Evolutionary conservation across 2,888 invertebrate genomes (phyloP), one percentile per base, ranked within the genome.

Genomic region (Aspidapion aeneum): DNA sequence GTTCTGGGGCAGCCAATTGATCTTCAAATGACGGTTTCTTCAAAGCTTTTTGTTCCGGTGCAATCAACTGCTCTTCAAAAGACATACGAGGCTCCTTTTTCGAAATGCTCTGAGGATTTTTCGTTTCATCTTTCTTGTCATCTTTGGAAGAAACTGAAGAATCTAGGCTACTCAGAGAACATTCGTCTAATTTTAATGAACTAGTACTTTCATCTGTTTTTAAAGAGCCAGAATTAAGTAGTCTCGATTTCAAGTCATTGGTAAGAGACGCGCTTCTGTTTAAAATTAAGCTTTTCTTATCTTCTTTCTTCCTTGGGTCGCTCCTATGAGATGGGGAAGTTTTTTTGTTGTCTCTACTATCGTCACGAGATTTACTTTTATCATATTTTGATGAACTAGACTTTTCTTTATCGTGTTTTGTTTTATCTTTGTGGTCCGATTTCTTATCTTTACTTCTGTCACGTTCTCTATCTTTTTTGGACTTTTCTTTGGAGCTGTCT

Each of bases 401-500:
- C 52, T 65, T 60, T 12, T 61, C 51, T 19, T 61, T 50, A 22
- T 18, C 52, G 1, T 55, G 35, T 49, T 21, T 58, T 2, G 57
- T 35, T 58, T 66, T 66, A 35, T 48, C 57, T 48, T 64, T 62
- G 55, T 12, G 35, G 12, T 35, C 35, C 12, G 35, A 35, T 35
- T 35, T 62, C 22, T 54, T 20, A n/a, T 49, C 17, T 63, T 35
- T 56, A 16, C 58, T 48, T n/a, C 49, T 48, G 7, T 52, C 19
- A 5, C 49, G 51, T 2, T 63, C 58, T 20, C 16, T 22, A 54
- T 12, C 58, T 57, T 21, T 20, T 60, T 17, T 63, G 61, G 50
- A 57, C 60, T 18, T 62, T 52, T 21, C 66, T 63, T 18, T 61
- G 55, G 51, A 59, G 64, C 58, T 60, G 55, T 61, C 63, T 67